Base-by-base conservation (phyloP, 2,113 vertebrate species). In the Arenaria interpres region DNA sequence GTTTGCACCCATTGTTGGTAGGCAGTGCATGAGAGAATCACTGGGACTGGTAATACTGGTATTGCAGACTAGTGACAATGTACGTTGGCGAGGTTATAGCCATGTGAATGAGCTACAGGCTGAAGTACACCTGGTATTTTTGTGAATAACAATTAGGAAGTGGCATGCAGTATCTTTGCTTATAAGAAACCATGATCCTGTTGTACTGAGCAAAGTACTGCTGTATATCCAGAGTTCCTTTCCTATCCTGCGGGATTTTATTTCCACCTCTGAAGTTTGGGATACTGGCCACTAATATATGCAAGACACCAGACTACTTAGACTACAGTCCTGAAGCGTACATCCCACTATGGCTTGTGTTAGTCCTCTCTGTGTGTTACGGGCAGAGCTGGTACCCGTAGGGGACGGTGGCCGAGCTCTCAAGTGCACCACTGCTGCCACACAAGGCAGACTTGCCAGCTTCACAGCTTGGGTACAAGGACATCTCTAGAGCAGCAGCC, bases 381-480 rank as follows among this genome's bases (percentile, higher is more conserved):
- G 0, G 35, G 10, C 11, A 30, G 62, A 85, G 24, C 25, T 67
- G 28, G 8, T 22, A 27, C 24, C 57, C 37, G 16, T 19, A 24
- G 46, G 28, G 25, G 14, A 93, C 12, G 5, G 13, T 41, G 30
- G 15, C 21, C 1, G 6, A 64, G 18, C 12, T 32, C 25, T 88
- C 3, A 4, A 30, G 9, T 57, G 12, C 10, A 4, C 6, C n/a
- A 25, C 7, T 16, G 3, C 5, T 63, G 35, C 50, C 33, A 33
- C 0, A 0, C 23, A 27, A 46, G 22, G 48, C 66, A 79, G 33
- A 33, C 13, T 51, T 24, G 27, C n/a, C 43, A 76, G 23, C 21
- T 15, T 89, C 60, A 24, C 17, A 66, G 4, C 27, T 30, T 35
- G 27, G 9, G 7, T 25, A 14, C 1, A 14, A 86, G 41, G 10